Conservation (phyloP, 2,797 vertebrate genomes). For the Bufotes viridis region DNA sequence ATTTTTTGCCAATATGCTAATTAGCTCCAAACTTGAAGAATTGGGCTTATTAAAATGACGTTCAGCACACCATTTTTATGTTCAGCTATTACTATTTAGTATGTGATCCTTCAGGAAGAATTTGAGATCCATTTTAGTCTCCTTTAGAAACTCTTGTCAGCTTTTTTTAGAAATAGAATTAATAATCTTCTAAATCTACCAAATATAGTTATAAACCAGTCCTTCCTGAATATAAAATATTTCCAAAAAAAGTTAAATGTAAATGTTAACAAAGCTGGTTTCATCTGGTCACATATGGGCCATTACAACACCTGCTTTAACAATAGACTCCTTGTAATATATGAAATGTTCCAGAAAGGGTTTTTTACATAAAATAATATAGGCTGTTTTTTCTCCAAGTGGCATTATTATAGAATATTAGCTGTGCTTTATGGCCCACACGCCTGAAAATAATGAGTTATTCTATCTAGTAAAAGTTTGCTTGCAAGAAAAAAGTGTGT, state of each 20-base stretch:
- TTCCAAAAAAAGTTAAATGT: background rate
- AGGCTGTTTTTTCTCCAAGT: background rate
- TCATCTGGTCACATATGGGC: background rate
- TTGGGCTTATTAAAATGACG: too few species aligned
- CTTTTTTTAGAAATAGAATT: background rate
- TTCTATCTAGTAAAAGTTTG: conserved; percentile 6
- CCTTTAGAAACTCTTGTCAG: background rate
- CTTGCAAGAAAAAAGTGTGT: conserved; percentile 11
- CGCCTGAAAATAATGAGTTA: conserved; percentile 19
- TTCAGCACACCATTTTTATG: too few species aligned
- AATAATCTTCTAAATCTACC: background rate
- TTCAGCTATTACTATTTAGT: too few species aligned
- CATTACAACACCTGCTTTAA: conserved; percentile 2
- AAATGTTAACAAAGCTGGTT: background rate
- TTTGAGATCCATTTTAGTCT: background rate
- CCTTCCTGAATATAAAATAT: background rate
- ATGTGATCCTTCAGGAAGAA: too few species aligned
- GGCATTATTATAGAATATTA: background rate
- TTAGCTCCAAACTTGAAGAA: too few species aligned
- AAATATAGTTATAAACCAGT: background rate
- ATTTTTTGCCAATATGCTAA: too few species aligned
- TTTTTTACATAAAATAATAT: background rate
- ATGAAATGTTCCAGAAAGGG: conserved; percentile 26
- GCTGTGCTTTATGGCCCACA: conserved; percentile 5
- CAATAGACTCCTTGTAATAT: conserved; percentile 1